Base-by-base conservation (phyloP, 2,888 invertebrate genomes). In the Patella pellucida region DNA sequence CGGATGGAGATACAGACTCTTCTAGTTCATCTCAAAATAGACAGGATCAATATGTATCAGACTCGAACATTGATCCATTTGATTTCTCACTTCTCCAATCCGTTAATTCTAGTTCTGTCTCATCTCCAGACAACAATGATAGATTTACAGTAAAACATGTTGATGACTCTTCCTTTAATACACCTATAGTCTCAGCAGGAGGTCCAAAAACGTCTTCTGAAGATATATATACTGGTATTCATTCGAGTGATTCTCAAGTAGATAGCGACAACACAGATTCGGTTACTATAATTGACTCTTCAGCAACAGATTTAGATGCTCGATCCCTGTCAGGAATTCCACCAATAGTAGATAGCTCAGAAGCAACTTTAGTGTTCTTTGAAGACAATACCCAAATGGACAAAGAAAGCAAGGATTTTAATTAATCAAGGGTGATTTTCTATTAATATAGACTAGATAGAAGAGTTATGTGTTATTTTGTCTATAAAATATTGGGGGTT, bases 21-120 rank as follows among this genome's bases (percentile, higher is more conserved):
- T 23, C 19, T 62, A 23, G 62, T 62, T 62, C 62, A 23, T 62
- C 62, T 62, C 62, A 62, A 62, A 23, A 62, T 23, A 62, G 23
- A 62, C 19, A 19, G 23, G 62, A 62, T 12, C 62, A 19, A 11
- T 62, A 19, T 62, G 62, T 62, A 62, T 62, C 62, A 0, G 62
- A 62, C 14, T 62, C 14, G 23, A 62, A 62, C 19, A 62, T 12
- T 19, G 62, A 62, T 15, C 19, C 19, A 62, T 62, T 62, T 62
- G 62, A 62, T 23, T 62, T 62, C 14, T 19, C 62, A 23, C 14
- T 23, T 16, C 15, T 54, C 4, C 54, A 54, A 54, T 19, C 62
- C 3, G 62, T 23, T 62, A 23, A 62, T 62, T 62, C 19, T n/a
- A 23, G 23, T 23, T 62, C 62, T 23, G 62, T 62, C 23, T 23